Conservation (phyloP, 2,888 invertebrate species). For the Megalurothrips usitatus region DNA sequence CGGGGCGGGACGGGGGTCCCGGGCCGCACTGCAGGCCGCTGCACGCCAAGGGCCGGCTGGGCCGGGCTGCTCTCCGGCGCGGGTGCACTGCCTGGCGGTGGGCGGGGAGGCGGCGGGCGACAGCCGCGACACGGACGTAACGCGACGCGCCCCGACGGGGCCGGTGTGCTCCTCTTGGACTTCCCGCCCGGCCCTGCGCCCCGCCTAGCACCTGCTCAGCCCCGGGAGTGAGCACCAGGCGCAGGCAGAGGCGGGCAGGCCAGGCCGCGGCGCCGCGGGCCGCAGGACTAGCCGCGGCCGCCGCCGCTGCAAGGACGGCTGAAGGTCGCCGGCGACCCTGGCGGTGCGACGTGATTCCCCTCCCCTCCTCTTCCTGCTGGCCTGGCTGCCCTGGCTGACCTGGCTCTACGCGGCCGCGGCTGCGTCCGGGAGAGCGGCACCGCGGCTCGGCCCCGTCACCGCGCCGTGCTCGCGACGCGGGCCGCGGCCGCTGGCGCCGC, state of each 20-base stretch:
- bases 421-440: not conserved
- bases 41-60: too few relatives aligned
- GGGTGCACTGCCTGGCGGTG: not conserved
- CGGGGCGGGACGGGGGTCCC: not conserved
- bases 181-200: not conserved
- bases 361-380: too few relatives aligned
- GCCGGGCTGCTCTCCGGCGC: too few relatives aligned
- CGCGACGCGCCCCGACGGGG: not conserved
- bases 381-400: too few relatives aligned
- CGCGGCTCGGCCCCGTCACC: not conserved
- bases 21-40: too few relatives aligned
- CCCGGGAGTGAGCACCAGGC: not conserved
- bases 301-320: constrained; percentile 7
- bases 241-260: too few relatives aligned
- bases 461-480: not conserved
- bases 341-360: not conserved
- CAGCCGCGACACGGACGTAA: not conserved
- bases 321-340: not conserved
- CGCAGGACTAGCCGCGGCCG: not conserved
- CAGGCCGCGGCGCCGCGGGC: not conserved
- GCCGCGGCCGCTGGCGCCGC: not conserved
- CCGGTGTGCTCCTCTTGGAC: not conserved
- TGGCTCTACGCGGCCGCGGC: not conserved
- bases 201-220: not conserved
- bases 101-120: not conserved